Conservation (phyloP, 2,113 vertebrate species). For the Astur gentilis region DNA sequence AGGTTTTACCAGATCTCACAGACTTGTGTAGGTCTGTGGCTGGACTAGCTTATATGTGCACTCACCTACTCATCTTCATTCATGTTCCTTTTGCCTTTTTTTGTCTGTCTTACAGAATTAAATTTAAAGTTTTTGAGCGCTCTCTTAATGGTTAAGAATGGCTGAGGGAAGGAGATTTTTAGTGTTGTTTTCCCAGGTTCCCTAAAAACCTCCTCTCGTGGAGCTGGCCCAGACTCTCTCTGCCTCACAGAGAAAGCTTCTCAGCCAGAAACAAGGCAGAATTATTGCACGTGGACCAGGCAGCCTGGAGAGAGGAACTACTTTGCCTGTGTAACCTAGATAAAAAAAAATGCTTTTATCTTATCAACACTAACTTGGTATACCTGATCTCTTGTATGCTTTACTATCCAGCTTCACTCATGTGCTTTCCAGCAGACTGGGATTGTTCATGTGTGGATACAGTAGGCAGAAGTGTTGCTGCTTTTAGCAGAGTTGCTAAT, state of each 20-base stretch:
- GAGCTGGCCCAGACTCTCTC: not conserved
- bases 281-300: not conserved
- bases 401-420: not conserved
- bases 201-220: not conserved
- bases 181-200: not conserved
- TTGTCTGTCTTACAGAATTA: not conserved
- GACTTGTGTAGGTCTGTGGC: not conserved
- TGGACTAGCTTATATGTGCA: not conserved
- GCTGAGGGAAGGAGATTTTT: not conserved
- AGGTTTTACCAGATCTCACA: not conserved
- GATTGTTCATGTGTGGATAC: fast-evolving
- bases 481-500: not conserved
- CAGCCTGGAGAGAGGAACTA: not conserved
- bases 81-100: not conserved
- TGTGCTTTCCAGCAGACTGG: not conserved
- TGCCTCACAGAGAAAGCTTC: not conserved
- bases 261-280: not conserved
- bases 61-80: not conserved
- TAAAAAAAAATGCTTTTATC: not conserved
- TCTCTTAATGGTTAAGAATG: not conserved
- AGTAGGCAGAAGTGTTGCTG: not conserved
- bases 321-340: not conserved
- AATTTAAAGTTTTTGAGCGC: not conserved
- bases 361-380: not conserved
- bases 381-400: not conserved